Evolutionary conservation across 2,113 vertebrate genomes (phyloP).

Genomic region (Sapajus apella): DNA sequence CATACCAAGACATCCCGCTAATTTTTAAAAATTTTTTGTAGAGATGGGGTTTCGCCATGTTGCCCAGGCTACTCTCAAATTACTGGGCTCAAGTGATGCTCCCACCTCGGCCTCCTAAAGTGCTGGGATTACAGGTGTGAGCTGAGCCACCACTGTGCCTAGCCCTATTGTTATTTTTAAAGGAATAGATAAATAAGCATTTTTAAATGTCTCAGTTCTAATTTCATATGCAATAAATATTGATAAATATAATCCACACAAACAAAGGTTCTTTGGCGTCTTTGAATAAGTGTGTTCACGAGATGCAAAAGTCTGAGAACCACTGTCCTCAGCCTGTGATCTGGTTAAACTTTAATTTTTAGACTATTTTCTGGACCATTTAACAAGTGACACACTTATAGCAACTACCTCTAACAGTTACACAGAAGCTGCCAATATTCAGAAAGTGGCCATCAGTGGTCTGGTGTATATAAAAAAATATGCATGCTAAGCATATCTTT

Average conservation of each 20-base stretch:
- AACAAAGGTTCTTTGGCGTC: background rate
- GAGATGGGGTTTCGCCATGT: too few relatives aligned
- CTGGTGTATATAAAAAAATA: background rate
- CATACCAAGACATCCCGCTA: too few relatives aligned
- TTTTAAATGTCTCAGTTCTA: background rate
- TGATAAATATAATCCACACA: background rate
- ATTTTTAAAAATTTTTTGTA: too few relatives aligned
- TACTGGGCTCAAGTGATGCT: too few relatives aligned
- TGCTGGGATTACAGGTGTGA: too few relatives aligned
- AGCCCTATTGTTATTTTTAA: constrained; percentile 20
- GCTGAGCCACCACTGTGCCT: too few relatives aligned
- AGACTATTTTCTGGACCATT: constrained; percentile 70
- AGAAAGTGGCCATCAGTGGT: constrained; percentile 8
- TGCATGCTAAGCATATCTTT: background rate
- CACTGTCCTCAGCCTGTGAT: background rate
- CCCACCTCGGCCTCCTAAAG: too few relatives aligned
- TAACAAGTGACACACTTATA: constrained; percentile 58
- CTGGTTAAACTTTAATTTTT: constrained; percentile 71
- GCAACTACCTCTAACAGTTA: background rate
- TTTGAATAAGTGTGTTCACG: background rate
- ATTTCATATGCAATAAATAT: background rate
- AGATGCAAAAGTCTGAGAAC: constrained; percentile 14
- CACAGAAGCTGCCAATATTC: background rate
- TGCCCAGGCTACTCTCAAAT: too few relatives aligned
- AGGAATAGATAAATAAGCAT: background rate